Evolutionary conservation across 2,888 invertebrate species (phyloP).

Genomic region (Lochmaea capreae): DNA sequence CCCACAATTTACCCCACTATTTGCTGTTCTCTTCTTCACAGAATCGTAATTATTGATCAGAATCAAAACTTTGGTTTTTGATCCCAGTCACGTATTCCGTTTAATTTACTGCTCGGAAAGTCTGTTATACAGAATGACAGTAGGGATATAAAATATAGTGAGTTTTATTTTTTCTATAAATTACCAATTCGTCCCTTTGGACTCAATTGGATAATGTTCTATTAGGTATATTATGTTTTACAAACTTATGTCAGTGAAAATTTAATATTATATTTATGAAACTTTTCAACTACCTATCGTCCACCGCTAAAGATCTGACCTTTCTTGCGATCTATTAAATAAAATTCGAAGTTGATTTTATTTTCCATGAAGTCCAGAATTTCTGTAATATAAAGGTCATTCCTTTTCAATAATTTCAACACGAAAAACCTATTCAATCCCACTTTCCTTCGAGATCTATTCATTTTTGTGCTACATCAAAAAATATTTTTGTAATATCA

Average conservation of each 20-base stretch:
- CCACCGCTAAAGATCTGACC: too few relatives aligned
- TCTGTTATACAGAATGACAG: slow-evolving; percentile 24
- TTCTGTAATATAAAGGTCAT: not conserved
- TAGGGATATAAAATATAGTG: slow-evolving; percentile 13
- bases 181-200: slow-evolving; percentile 23
- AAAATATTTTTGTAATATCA: slow-evolving; percentile 14
- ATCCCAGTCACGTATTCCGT: slow-evolving; percentile 28
- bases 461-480: slow-evolving; percentile 4
- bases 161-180: slow-evolving; percentile 29
- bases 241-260: not conserved
- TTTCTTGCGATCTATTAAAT: too few relatives aligned
- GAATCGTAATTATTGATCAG: slow-evolving; percentile 23
- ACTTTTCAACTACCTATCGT: too few relatives aligned
- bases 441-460: slow-evolving; percentile 1
- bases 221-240: not conserved
- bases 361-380: not conserved
- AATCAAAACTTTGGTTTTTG: slow-evolving; percentile 19
- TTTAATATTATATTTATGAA: too few relatives aligned
- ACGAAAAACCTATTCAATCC: slow-evolving; percentile 4
- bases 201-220: not conserved
- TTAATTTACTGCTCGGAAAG: slow-evolving; percentile 32
- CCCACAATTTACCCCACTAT: not conserved
- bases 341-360: not conserved
- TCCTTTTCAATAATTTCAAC: not conserved
- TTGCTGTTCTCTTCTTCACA: not conserved